Conservation (phyloP, 2,888 invertebrate species). For the Phortica okadai region DNA sequence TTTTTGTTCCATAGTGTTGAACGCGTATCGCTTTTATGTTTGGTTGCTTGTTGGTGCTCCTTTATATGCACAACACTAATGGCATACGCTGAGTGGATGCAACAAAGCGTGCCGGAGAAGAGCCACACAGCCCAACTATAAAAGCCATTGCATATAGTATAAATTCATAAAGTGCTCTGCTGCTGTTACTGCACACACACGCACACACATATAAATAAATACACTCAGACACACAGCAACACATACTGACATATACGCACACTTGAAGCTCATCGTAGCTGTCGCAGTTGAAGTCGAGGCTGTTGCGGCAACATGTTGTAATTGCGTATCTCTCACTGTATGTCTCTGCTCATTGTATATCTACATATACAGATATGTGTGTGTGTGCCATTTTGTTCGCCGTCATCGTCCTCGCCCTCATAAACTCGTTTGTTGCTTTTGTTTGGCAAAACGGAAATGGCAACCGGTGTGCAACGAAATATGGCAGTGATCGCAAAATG, state of each 20-base stretch:
- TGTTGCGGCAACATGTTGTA: conserved; percentile 65
- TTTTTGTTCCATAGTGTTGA: background rate
- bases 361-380: background rate
- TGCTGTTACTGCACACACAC: conserved; percentile 30
- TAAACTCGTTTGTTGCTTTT: conserved; percentile 51
- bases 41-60: conserved; percentile 24
- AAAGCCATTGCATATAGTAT: conserved; percentile 46
- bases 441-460: conserved; percentile 57
- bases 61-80: conserved; percentile 43
- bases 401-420: conserved; percentile 41
- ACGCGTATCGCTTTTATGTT: background rate
- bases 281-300: conserved; percentile 28
- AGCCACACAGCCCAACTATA: conserved; percentile 12
- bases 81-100: conserved; percentile 64
- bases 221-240: background rate
- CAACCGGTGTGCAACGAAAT: conserved; percentile 65
- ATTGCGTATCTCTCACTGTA: conserved; percentile 66
- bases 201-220: background rate
- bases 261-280: background rate
- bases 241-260: conserved; percentile 2
- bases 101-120: conserved; percentile 56
- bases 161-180: conserved; percentile 57
- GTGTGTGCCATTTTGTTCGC: conserved; percentile 47
- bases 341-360: background rate
- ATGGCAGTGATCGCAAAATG: conserved; percentile 45